Base-by-base conservation (phyloP, 2,797 vertebrate genomes). In the Mus spretus region DNA sequence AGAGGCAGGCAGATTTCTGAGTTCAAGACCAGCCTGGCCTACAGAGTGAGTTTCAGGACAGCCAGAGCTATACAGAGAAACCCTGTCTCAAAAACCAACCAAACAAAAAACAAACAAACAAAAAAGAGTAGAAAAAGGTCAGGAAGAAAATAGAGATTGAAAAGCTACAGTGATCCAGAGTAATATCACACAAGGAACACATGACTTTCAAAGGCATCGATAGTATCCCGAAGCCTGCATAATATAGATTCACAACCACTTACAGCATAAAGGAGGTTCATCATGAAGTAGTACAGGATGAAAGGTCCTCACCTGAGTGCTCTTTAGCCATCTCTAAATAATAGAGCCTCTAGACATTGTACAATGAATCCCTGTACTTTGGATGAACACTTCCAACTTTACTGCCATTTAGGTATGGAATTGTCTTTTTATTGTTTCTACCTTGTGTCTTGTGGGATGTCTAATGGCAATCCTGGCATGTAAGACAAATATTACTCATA, bases 341-440 rank as follows among this genome's bases (percentile, higher is more conserved):
- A 80, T 3, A 19, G 15, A 80, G 22, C 47, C 55, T 81, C 24
- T 59, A 72, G 28, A 50, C 55, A 63, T 44, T 40, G 2, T 1
- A 75, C 67, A 47, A 85, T 0, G 40, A 2, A 12, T 55, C 72
- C 37, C 55, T 72, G 13, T 47, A 75, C 7, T 86, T 22, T 31
- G 40, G 20, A 14, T 2, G 2, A 50, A 1, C 3, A 22, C 61
- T 78, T 78, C 53, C 6, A 59, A 59, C 1, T 28, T 74, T 59
- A 40, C 3, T 59, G 44, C 40, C 20, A 47, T 85, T 72, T 92
- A 14, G 34, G 15, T 14, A 22, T 40, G 22, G 20, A n/a, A 55
- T 53, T 67, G 55, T 87, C 7, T 91, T 93, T 82, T 59, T 78
- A 40, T 67, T 86, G 65, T 37, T 34, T 93, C 22, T 86, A 17